Percentiles rank a stretch among this genome's conserved stretches.
These are phyloP conservation scores for Campaea margaritaria DNA, from an alignment of 2,888 invertebrate species.

Conservation along the genomic window DNA sequence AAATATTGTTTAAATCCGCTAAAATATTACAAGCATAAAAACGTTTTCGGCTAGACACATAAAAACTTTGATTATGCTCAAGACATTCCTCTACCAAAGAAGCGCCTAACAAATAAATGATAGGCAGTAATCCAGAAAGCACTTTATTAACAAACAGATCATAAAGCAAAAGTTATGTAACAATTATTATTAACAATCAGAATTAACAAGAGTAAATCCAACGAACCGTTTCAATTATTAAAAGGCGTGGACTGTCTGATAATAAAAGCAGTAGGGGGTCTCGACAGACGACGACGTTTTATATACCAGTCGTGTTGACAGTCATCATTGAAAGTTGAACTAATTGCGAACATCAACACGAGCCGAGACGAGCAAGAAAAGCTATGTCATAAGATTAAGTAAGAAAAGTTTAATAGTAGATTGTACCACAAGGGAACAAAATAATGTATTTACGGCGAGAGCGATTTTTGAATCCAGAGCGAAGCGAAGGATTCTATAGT, in stretches of 20 bases:
- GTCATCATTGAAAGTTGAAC: neutral
- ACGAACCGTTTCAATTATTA: constrained; percentile 46
- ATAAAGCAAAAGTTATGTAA: constrained; percentile 35
- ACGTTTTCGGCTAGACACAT: constrained; percentile 6
- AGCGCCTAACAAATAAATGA: constrained; percentile 1
- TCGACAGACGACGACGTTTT: neutral
- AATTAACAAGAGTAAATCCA: constrained; percentile 28
- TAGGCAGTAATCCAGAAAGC: constrained; percentile 30
- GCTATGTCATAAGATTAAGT: too few relatives aligned
- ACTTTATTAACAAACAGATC: constrained; percentile 24
- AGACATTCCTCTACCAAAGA: neutral
- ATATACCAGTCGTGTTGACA: too few relatives aligned
- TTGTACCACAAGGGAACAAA: too few relatives aligned
- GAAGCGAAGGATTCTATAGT: too few relatives aligned
- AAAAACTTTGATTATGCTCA: constrained; percentile 7
- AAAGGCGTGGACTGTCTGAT: constrained; percentile 40
- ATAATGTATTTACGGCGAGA: too few relatives aligned
- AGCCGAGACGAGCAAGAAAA: too few relatives aligned
- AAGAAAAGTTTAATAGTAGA: too few relatives aligned
- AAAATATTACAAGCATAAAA: neutral
- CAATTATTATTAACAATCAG: constrained; percentile 29
- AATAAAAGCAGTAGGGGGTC: constrained; percentile 11
- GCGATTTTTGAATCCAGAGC: too few relatives aligned
- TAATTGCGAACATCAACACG: neutral
- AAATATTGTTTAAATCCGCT: too few relatives aligned